Conservation (phyloP, 2,797 vertebrate species). For the Fratercula arctica region DNA sequence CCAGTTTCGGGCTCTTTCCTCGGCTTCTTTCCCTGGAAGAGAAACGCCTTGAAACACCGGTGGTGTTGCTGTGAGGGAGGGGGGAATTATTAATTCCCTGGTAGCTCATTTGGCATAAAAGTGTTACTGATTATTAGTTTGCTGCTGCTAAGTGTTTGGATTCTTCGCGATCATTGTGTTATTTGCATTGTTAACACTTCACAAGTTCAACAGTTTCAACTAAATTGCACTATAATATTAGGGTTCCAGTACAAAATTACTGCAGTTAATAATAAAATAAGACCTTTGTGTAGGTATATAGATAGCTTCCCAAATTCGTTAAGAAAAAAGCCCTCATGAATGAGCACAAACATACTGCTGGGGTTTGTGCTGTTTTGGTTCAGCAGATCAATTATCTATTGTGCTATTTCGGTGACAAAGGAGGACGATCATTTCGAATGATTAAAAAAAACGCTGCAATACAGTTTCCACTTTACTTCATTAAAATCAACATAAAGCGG, state of each 20-base stretch:
- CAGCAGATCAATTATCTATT: constrained; percentile 34
- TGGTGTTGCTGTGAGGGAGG: neutral
- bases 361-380: constrained; percentile 9
- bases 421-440: constrained; percentile 6
- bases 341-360: neutral
- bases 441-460: neutral
- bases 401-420: neutral
- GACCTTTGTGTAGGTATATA: constrained; percentile 53
- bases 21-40: neutral
- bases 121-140: constrained; percentile 56
- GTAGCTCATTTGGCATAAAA: constrained; percentile 37
- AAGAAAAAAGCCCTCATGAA: neutral
- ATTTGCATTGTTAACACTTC: constrained; percentile 57
- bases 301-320: constrained; percentile 54
- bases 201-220: constrained; percentile 43
- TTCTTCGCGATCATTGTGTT: constrained; percentile 38
- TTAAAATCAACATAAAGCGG: neutral
- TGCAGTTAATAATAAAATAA: constrained; percentile 58
- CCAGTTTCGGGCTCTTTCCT: neutral
- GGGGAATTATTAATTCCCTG: constrained; percentile 25
- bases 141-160: constrained; percentile 26
- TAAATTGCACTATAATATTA: constrained; percentile 56
- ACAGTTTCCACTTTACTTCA: constrained; percentile 25
- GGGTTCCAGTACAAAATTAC: constrained; percentile 30
- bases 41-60: neutral